These are phyloP conservation scores for Serinus canaria DNA, from an alignment of 2,113 vertebrate genomes.

Conservation along the genomic window DNA sequence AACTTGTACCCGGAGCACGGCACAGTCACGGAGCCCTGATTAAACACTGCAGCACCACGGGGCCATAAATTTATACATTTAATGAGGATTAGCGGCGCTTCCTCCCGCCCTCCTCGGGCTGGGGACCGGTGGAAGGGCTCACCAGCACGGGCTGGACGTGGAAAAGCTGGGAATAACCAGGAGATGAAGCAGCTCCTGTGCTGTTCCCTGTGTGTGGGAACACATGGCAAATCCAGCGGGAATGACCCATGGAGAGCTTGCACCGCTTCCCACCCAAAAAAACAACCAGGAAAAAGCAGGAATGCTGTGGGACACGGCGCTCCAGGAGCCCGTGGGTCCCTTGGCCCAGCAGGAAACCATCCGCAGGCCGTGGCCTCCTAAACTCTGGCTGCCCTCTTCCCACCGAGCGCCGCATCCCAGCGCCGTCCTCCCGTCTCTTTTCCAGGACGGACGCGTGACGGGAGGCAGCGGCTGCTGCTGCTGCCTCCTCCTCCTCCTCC, in stretches of 20 bases:
- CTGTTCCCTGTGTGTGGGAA: accelerated
- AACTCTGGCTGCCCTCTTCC: conserved; percentile 68
- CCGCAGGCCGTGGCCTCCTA: conserved; percentile 35
- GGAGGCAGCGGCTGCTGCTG: not conserved
- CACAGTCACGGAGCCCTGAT: conserved; percentile 61
- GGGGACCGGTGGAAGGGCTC: not conserved
- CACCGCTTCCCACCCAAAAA: accelerated
- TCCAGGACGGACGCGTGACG: not conserved
- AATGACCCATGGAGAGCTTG: accelerated
- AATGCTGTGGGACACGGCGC: accelerated
- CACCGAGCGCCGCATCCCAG: not conserved
- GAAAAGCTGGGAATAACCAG: not conserved
- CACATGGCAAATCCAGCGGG: accelerated
- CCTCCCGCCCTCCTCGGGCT: conserved; percentile 47
- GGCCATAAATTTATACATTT: conserved; percentile 60
- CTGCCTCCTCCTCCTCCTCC: not conserved
- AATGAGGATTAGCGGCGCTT: conserved; percentile 63
- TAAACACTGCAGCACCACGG: conserved; percentile 63
- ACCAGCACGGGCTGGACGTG: accelerated
- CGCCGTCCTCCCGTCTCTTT: not conserved
- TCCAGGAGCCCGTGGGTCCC: not conserved
- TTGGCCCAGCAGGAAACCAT: conserved; percentile 11
- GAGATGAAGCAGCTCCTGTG: not conserved
- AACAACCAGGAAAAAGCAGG: not conserved
- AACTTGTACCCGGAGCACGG: conserved; percentile 73